phyloP scores from a whole-genome alignment of 2,888 invertebrate genomes.

The Cephus pulcher region DNA sequence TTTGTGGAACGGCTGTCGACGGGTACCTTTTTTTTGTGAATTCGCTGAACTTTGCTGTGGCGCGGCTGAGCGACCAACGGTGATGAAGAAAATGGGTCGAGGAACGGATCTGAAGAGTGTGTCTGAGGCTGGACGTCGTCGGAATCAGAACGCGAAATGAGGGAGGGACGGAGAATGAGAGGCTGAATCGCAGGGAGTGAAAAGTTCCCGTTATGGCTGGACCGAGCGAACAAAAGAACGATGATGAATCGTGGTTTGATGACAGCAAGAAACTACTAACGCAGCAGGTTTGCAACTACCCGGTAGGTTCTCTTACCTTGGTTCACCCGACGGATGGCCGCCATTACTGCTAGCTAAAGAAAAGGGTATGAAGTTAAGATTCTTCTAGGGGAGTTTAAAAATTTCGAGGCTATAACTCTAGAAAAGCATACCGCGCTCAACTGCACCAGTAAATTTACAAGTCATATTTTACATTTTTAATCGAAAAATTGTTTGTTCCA shows the following conservation, averaged over 20 bases:
- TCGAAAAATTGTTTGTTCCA: neutral
- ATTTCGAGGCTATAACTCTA: neutral
- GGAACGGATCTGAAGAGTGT: neutral
- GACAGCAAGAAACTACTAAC: constrained; percentile 43
- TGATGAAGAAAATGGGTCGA: neutral
- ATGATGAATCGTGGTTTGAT: constrained; percentile 54
- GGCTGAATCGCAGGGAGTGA: neutral
- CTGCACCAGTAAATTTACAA: neutral
- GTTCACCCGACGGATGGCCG: constrained; percentile 8
- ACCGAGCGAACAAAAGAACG: constrained; percentile 39
- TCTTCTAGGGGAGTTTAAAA: neutral
- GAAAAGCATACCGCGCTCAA: neutral
- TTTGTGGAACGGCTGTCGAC: neutral
- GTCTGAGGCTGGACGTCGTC: neutral
- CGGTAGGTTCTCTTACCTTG: neutral
- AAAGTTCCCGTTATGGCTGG: constrained; percentile 9
- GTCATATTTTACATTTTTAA: neutral
- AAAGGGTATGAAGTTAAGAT: neutral
- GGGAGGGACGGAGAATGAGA: neutral
- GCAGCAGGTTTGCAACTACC: neutral
- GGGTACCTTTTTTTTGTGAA: neutral
- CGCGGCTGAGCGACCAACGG: no score
- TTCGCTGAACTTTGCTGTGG: neutral
- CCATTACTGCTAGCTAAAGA: neutral
- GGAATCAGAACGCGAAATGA: neutral